Base-by-base conservation (phyloP, 2,113 vertebrate species). In the Phocoena sinus region DNA sequence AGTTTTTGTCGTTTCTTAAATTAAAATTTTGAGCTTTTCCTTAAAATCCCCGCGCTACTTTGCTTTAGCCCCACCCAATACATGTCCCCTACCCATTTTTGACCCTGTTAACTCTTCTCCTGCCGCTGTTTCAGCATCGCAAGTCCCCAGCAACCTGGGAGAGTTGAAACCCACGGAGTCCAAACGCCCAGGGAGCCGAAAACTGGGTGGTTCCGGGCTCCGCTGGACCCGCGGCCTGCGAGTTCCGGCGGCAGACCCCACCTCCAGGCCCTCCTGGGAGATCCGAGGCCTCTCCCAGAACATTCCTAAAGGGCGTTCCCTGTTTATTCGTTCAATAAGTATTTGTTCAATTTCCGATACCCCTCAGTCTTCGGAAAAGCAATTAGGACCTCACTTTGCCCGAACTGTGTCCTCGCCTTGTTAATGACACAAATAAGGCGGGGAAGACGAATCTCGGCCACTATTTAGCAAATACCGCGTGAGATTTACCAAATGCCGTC, bases 21-120 rank as follows among this genome's bases (percentile, higher is more conserved):
- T 86, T n/a, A 89, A 95, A 95, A 79, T 14, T 13, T 91, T 79
- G 25, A 33, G 47, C 58, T 86, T 70, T 84, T 65, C n/a, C 12
- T 83, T 82, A 79, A 73, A 89, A 76, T n/a, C 31, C 9, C 70
- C 76, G 47, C 0, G 12, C 28, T 76, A 33, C 58, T 88, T 79
- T 70, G 26, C 63, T n/a, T 74, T 44, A 11, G 3, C 23, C 12
- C 31, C 65, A 20, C 28, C 6, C 7, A 28, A 41, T 31, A 60
- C 26, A 2, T 25, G 31, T 13, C 38, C 31, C 38, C 84, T n/a
- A 36, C 33, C 53, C 81, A 41, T 50, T 65, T 71, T 44, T 21
- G 41, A 26, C 47, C n/a, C 36, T 25, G 11, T 58, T 36, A 86
- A 65, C 79, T 41, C 1, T 26, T 36, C 33, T 77, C 12, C 68